Evolutionary conservation across 1,140 invertebrate species (phyloP).

Genomic region (Neodiprion virginianus): DNA sequence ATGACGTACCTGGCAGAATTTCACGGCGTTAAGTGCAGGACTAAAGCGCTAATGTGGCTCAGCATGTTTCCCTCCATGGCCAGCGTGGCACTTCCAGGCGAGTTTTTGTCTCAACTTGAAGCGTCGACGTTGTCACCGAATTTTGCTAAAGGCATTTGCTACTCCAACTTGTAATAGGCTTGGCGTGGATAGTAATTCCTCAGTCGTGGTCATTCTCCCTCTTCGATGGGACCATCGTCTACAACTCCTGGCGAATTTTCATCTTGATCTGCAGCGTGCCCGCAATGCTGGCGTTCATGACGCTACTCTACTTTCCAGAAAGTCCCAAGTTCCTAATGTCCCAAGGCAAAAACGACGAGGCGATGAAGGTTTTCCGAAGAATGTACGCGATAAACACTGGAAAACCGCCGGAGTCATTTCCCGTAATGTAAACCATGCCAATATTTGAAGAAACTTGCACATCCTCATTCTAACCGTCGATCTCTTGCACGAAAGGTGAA

Average conservation of each 20-base stretch:
- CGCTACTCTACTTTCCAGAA: constrained; percentile 75
- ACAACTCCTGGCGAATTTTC: constrained; percentile 80
- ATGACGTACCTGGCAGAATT: constrained; percentile 72
- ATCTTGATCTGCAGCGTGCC: constrained; percentile 71
- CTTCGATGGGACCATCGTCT: constrained; percentile 44
- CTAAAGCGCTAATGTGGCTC: constrained; percentile 68
- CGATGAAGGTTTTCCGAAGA: constrained; percentile 66
- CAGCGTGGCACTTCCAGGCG: constrained; percentile 57
- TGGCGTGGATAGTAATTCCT: constrained; percentile 65
- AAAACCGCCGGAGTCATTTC: constrained; percentile 66
- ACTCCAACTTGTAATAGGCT: constrained; percentile 39
- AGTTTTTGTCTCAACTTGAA: constrained; percentile 48
- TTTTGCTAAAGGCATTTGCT: constrained; percentile 16
- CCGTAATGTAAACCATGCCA: constrained; percentile 59
- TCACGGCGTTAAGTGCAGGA: constrained; percentile 66
- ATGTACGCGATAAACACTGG: constrained; percentile 71
- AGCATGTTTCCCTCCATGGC: constrained; percentile 60
- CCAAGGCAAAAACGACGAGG: constrained; percentile 71
- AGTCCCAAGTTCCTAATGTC: constrained; percentile 86
- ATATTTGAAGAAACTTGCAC: not conserved
- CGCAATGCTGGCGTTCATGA: constrained; percentile 67
- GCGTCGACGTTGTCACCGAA: not conserved
- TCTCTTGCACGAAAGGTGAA: constrained; percentile 36
- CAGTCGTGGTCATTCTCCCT: constrained; percentile 46
- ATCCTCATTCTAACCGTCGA: constrained; percentile 12